A percentile compares a stretch with the other conserved stretches of the same genome.
Evolutionary conservation across 2,113 vertebrate genomes (phyloP).

Genomic region (Myanophis thanlyinensis): DNA sequence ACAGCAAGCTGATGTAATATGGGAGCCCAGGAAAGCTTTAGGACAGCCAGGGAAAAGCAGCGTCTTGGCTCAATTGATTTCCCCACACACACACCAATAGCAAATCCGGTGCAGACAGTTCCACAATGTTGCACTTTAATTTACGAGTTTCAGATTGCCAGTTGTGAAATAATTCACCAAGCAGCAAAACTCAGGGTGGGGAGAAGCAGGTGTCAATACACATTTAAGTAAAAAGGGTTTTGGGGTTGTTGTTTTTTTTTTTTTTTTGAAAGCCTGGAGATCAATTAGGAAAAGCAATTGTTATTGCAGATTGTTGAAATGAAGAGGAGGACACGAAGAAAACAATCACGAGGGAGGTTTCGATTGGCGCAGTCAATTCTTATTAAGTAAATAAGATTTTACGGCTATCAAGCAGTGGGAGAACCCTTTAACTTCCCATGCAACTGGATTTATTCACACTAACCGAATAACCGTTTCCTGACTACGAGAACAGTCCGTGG

Average conservation of each 20-base stretch:
- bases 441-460: background rate
- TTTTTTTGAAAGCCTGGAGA: slow-evolving; percentile 54
- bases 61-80: slow-evolving; percentile 39
- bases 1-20: background rate
- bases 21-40: background rate
- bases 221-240: slow-evolving; percentile 77
- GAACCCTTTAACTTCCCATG: background rate
- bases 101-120: slow-evolving; percentile 56
- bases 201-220: slow-evolving; percentile 66
- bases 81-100: slow-evolving; percentile 27
- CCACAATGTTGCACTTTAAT: slow-evolving; percentile 54
- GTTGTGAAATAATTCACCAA: slow-evolving; percentile 67
- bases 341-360: background rate
- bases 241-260: background rate
- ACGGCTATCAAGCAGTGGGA: slow-evolving; percentile 47
- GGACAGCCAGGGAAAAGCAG: slow-evolving; percentile 7
- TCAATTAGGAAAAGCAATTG: slow-evolving; percentile 62
- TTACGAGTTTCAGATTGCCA: slow-evolving; percentile 65
- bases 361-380: slow-evolving; percentile 44
- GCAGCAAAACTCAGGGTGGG: slow-evolving; percentile 52
- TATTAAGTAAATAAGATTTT: slow-evolving; percentile 54
- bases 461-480: too few relatives aligned
- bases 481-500: too few relatives aligned
- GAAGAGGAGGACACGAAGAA: background rate
- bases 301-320: slow-evolving; percentile 32